A percentile compares a stretch with the other conserved stretches of the same genome.
These are phyloP conservation scores for Neoascia interrupta DNA, from an alignment of 2,888 invertebrate genomes.

Conservation along the genomic window DNA sequence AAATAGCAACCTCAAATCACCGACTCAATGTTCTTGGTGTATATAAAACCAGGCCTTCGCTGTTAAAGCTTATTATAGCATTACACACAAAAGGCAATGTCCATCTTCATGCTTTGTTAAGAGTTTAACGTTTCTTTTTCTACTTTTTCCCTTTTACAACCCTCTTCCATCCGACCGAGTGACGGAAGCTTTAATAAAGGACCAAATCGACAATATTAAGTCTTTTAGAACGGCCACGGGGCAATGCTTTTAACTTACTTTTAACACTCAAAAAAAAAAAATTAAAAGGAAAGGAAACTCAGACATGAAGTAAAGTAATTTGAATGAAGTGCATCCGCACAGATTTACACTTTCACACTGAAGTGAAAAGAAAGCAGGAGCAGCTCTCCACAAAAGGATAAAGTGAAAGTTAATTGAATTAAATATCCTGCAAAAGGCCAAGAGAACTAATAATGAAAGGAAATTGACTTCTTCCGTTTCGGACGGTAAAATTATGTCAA, in stretches of 20 bases:
- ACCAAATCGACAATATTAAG: neutral
- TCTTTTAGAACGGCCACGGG: neutral
- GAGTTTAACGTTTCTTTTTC: too few relatives aligned
- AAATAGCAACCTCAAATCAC: too few relatives aligned
- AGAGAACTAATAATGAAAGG: constrained; percentile 1
- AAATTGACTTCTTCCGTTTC: neutral
- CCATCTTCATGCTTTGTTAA: too few relatives aligned
- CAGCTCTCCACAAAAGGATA: constrained; percentile 3
- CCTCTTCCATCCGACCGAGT: too few relatives aligned
- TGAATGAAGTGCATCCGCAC: constrained; percentile 14
- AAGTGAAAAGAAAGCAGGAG: too few relatives aligned
- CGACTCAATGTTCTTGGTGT: too few relatives aligned
- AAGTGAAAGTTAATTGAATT: constrained; percentile 16
- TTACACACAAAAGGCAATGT: too few relatives aligned
- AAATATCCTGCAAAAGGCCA: constrained; percentile 1
- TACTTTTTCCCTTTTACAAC: too few relatives aligned
- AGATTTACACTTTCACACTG: neutral
- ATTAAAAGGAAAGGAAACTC: neutral
- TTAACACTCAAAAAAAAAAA: neutral
- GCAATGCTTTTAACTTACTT: neutral
- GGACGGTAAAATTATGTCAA: neutral
- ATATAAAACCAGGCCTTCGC: too few relatives aligned
- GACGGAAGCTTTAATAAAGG: too few relatives aligned
- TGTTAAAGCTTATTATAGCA: too few relatives aligned
- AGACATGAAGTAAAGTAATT: neutral